phyloP scores from a whole-genome alignment of 2,888 invertebrate genomes.

The Eudemis profundana region DNA sequence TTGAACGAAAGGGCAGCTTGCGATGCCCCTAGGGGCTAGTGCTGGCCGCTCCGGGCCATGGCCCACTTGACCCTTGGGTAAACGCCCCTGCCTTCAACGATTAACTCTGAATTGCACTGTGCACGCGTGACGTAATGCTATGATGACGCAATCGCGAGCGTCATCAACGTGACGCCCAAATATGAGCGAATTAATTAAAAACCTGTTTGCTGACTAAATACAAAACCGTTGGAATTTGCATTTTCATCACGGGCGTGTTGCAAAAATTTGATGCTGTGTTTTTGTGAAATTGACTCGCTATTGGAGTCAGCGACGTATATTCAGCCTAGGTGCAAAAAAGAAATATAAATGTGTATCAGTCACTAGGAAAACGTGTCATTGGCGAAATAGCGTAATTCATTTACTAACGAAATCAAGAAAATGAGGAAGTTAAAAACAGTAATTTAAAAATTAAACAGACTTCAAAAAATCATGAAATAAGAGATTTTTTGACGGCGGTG shows the following conservation, averaged over 20 bases:
- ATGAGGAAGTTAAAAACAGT: too few relatives aligned
- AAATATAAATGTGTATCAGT: neutral
- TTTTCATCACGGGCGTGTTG: conserved; percentile 31
- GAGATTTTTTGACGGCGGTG: too few relatives aligned
- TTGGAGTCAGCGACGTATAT: conserved; percentile 1
- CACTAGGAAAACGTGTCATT: too few relatives aligned
- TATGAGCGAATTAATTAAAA: conserved; percentile 77
- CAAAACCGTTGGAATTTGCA: conserved; percentile 52
- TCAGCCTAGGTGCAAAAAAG: neutral
- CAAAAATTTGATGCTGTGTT: conserved; percentile 17
- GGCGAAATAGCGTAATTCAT: too few relatives aligned
- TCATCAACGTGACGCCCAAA: conserved; percentile 43
- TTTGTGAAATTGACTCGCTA: conserved; percentile 21
- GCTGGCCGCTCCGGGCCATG: too few relatives aligned
- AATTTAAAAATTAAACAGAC: too few relatives aligned
- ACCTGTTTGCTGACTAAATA: conserved; percentile 73
- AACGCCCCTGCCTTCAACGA: too few relatives aligned
- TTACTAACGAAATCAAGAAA: too few relatives aligned
- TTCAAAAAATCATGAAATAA: too few relatives aligned
- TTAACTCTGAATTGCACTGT: conserved; percentile 4
- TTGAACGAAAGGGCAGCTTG: too few relatives aligned
- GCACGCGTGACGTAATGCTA: conserved; percentile 5
- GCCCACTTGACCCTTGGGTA: too few relatives aligned
- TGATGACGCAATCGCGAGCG: conserved; percentile 20
- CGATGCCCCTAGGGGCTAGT: too few relatives aligned